These are phyloP conservation scores for Anolis sagrei DNA, from an alignment of 2,113 vertebrate genomes.

Conservation along the genomic window DNA sequence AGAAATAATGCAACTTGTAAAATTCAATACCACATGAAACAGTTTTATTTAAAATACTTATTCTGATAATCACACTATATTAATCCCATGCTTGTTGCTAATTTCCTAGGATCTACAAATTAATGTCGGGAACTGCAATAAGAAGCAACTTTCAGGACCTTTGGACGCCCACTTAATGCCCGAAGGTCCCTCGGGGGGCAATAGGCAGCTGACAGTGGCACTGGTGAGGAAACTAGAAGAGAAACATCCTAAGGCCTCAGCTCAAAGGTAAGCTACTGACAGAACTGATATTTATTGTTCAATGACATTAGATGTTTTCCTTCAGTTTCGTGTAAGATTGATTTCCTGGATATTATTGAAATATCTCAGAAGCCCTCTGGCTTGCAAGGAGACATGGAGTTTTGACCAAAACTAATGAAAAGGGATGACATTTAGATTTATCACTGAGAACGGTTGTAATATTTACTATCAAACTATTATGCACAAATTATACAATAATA, in stretches of 20 bases:
- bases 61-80: constrained; percentile 60
- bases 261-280: constrained; percentile 91
- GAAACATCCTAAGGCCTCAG: constrained; percentile 83
- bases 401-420: constrained; percentile 74
- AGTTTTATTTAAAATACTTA: constrained; percentile 59
- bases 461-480: constrained; percentile 29
- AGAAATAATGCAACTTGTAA: constrained; percentile 4
- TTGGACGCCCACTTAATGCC: constrained; percentile 72
- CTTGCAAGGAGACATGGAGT: constrained; percentile 79
- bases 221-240: constrained; percentile 85
- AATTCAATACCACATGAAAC: constrained; percentile 60
- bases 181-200: constrained; percentile 74
- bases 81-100: constrained; percentile 59
- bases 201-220: constrained; percentile 80
- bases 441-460: constrained; percentile 35
- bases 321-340: constrained; percentile 94
- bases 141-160: constrained; percentile 73
- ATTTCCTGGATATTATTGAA: constrained; percentile 90
- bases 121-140: constrained; percentile 66
- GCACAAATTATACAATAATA: background rate
- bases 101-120: constrained; percentile 69
- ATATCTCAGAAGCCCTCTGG: constrained; percentile 89
- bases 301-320: constrained; percentile 94
- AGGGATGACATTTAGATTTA: constrained; percentile 69
- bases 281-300: constrained; percentile 91